Percentiles rank a stretch among this genome's conserved stretches.
Evolutionary conservation across 2,888 invertebrate species (phyloP).

Genomic region (Patella caerulea): DNA sequence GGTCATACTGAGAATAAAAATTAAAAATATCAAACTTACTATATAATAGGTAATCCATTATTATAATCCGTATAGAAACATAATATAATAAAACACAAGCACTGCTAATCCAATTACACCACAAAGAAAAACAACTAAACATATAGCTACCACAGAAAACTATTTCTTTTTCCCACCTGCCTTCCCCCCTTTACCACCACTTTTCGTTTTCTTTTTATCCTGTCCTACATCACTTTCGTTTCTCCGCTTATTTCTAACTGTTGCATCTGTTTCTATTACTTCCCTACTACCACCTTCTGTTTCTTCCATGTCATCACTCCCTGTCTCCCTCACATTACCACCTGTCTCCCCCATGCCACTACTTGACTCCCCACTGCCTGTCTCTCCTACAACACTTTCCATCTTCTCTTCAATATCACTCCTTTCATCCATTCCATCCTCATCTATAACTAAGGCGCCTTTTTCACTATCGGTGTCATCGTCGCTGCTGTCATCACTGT

Average conservation of each 20-base stretch:
- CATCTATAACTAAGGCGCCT: too few relatives aligned
- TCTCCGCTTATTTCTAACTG: neutral
- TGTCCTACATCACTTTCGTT: neutral
- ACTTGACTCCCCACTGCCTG: neutral
- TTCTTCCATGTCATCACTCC: neutral
- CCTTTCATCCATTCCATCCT: too few relatives aligned
- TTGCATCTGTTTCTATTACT: neutral
- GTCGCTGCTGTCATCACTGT: neutral
- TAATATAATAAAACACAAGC: too few relatives aligned
- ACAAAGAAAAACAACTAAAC: neutral
- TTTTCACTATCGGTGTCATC: neutral
- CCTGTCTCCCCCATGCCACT: neutral
- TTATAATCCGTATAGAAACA: too few relatives aligned
- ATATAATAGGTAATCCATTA: too few relatives aligned
- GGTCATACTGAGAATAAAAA: too few relatives aligned
- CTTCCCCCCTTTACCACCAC: neutral
- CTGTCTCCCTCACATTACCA: neutral
- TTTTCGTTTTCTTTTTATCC: neutral
- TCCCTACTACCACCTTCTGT: neutral
- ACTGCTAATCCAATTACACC: too few relatives aligned
- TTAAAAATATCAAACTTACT: too few relatives aligned
- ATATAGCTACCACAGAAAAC: too few relatives aligned
- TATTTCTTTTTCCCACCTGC: neutral
- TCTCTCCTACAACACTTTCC: neutral
- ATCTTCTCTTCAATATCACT: neutral